Conservation (phyloP, 2,797 vertebrate species). For the Falco novaeseelandiae region DNA sequence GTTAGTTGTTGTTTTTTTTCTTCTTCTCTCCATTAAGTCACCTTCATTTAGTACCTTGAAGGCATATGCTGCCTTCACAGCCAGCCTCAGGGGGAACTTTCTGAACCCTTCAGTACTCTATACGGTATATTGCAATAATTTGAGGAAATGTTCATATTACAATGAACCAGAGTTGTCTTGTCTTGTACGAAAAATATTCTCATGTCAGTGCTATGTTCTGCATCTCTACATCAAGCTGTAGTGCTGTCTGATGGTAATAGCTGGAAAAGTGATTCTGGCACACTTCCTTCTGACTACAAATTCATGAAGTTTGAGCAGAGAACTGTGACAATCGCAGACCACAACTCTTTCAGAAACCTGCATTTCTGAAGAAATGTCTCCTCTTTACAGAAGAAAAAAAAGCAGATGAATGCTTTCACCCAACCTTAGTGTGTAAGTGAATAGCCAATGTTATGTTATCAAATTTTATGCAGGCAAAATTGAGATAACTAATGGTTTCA, state of each 20-base stretch:
- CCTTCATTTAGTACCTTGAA: not conserved
- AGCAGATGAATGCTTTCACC: not conserved
- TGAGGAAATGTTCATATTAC: not conserved
- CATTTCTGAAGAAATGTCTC: not conserved
- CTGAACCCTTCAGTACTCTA: not conserved
- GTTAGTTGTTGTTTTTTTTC: not conserved
- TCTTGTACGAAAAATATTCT: not conserved
- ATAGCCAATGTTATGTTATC: not conserved
- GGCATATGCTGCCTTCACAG: not conserved
- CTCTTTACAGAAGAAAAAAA: not conserved
- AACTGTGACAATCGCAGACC: not conserved
- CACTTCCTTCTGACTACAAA: not conserved
- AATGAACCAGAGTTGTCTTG: not conserved
- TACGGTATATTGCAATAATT: not conserved
- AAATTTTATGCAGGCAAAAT: not conserved
- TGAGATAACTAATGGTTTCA: not conserved
- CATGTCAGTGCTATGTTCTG: not conserved
- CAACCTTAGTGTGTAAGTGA: not conserved
- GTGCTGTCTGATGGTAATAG: not conserved
- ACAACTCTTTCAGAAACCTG: not conserved
- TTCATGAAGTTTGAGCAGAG: not conserved
- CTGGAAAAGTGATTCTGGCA: not conserved
- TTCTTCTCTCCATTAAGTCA: not conserved
- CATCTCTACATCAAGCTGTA: not conserved
- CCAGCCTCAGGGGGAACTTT: not conserved